These are phyloP conservation scores for Zeus faber DNA, from an alignment of 2,113 vertebrate genomes.

Conservation along the genomic window DNA sequence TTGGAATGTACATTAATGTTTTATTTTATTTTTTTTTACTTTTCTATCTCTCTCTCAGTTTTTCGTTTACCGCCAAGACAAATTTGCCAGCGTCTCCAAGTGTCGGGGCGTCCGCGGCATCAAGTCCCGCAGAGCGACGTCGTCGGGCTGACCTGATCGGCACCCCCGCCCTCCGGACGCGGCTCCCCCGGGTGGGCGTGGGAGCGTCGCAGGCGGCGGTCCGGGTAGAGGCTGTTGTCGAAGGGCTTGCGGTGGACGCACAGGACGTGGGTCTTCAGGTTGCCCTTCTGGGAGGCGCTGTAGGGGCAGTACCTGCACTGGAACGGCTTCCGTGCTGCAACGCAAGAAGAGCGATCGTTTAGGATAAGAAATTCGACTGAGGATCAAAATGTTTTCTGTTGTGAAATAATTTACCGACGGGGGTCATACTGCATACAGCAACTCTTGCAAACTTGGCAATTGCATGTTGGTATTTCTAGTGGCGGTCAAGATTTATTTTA, in stretches of 20 bases:
- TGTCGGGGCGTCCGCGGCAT: conserved; percentile 56
- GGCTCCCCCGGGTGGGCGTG: conserved; percentile 60
- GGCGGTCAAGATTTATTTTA: too few relatives aligned
- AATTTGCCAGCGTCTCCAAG: conserved; percentile 45
- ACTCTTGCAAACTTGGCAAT: too few relatives aligned
- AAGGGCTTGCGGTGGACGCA: conserved; percentile 96
- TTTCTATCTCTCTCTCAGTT: conserved; percentile 49
- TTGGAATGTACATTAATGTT: conserved; percentile 71
- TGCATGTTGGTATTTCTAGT: too few relatives aligned
- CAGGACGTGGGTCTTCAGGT: conserved; percentile 94
- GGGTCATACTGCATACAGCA: too few relatives aligned
- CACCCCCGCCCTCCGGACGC: too few relatives aligned
- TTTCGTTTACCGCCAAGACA: conserved; percentile 24
- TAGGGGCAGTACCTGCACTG: conserved; percentile 93
- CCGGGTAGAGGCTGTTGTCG: conserved; percentile 94
- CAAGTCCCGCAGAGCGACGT: conserved; percentile 67
- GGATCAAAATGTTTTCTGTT: too few relatives aligned
- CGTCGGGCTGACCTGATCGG: conserved; percentile 41
- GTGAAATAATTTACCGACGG: too few relatives aligned
- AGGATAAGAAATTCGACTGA: too few relatives aligned
- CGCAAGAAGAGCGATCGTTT: conserved; percentile 9
- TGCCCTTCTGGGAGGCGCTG: conserved; percentile 96
- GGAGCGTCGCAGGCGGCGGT: conserved; percentile 91
- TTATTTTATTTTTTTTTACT: conserved; percentile 31
- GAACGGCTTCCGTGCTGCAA: conserved; percentile 87